phyloP scores from a whole-genome alignment of 2,797 vertebrate species.

The Rousettus madagascariensis region DNA sequence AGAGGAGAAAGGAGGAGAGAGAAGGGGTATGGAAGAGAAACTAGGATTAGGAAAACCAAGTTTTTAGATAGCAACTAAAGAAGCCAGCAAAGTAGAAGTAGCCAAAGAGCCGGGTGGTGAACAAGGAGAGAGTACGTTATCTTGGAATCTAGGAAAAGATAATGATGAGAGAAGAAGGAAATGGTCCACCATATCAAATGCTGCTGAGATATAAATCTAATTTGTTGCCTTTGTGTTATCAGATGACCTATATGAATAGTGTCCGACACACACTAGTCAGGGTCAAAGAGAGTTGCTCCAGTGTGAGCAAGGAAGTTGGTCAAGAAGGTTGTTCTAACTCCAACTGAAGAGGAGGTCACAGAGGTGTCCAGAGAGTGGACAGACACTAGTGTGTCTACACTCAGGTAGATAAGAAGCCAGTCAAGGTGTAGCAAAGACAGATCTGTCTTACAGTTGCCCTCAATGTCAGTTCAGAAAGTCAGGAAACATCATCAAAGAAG shows the following conservation, averaged over 20 bases:
- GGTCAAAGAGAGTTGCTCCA: not conserved
- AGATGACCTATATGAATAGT: not conserved
- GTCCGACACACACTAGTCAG: not conserved
- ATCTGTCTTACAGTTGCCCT: not conserved
- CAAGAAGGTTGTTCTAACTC: not conserved
- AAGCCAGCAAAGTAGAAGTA: not conserved
- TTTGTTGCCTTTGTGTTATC: not conserved
- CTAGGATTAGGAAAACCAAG: not conserved
- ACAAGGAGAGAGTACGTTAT: not conserved
- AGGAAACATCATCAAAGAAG: not conserved
- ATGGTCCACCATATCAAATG: not conserved
- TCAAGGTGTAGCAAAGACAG: not conserved
- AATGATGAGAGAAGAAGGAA: not conserved
- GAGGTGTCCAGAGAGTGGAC: not conserved
- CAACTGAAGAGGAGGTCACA: not conserved
- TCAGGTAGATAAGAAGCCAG: not conserved
- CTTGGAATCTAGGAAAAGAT: not conserved
- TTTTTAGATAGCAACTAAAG: not conserved
- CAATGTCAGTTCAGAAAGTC: not conserved
- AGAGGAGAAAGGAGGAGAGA: not conserved
- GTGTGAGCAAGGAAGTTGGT: not conserved
- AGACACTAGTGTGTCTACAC: not conserved
- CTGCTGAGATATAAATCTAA: not conserved
- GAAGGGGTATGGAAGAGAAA: not conserved
- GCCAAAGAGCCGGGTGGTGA: not conserved